Conservation (phyloP, 2,888 invertebrate genomes). For the Drosophila sordidapex region DNA sequence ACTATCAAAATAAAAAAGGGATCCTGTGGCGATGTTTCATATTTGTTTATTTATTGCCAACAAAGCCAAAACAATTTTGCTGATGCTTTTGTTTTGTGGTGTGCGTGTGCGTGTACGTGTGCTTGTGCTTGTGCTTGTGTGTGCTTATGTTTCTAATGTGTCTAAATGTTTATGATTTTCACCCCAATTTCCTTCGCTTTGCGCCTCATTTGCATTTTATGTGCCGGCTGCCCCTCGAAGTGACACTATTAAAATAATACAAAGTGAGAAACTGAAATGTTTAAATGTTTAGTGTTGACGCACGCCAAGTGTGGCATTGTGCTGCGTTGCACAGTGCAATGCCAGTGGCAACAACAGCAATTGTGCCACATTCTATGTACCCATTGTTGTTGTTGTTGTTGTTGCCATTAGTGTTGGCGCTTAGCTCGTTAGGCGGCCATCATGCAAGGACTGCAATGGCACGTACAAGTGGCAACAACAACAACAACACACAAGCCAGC, state of each 20-base stretch:
- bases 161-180: conserved; percentile 49
- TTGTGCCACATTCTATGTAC: conserved; percentile 56
- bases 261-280: conserved; percentile 39
- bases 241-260: conserved; percentile 58
- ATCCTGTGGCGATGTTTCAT: conserved; percentile 64
- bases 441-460: conserved; percentile 53
- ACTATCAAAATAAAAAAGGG: conserved; percentile 48
- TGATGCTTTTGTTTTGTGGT: not conserved
- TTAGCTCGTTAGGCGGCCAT: conserved; percentile 69
- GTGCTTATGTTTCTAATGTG: conserved; percentile 35
- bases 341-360: conserved; percentile 54
- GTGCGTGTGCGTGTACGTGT: not conserved
- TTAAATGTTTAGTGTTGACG: conserved; percentile 64
- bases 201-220: conserved; percentile 62
- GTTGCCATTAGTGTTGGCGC: conserved; percentile 45
- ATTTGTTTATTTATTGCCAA: conserved; percentile 70
- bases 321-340: conserved; percentile 29
- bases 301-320: conserved; percentile 57
- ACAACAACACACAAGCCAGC: conserved; percentile 5
- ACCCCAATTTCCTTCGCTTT: conserved; percentile 35
- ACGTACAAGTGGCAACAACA: conserved; percentile 54
- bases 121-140: not conserved
- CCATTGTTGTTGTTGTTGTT: conserved; percentile 21
- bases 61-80: conserved; percentile 27
- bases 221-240: conserved; percentile 10